A percentile compares a stretch with the other conserved stretches of the same genome.
Conservation (phyloP, 92 coral and sea anemone species). For the Phenganax marumi region DNA sequence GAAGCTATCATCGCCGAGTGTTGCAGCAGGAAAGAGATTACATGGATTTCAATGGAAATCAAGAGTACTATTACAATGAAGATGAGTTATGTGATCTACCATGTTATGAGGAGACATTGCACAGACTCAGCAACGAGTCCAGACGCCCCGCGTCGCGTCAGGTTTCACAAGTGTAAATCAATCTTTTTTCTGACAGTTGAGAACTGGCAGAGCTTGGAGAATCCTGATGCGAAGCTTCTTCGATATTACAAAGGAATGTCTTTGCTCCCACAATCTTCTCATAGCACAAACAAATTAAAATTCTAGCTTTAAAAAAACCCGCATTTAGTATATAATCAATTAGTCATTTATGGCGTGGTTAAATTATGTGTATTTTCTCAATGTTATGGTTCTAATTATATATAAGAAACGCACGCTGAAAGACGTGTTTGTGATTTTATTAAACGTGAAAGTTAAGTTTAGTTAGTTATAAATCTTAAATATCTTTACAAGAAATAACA, state of each 20-base stretch:
- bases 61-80: not conserved
- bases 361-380: conserved; percentile 14
- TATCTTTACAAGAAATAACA: no score
- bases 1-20: conserved; percentile 8
- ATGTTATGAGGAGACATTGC: conserved; percentile 27
- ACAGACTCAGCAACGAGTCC: not conserved
- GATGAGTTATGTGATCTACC: not conserved
- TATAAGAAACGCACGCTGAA: not conserved
- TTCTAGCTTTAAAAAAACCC: not conserved
- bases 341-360: conserved; percentile 10
- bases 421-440: not conserved
- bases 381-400: not conserved
- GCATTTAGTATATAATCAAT: conserved; percentile 1
- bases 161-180: conserved; percentile 24
- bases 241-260: no score
- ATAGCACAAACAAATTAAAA: no score
- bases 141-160: conserved; percentile 25
- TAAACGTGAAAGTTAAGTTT: no score
- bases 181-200: conserved; percentile 18
- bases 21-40: not conserved
- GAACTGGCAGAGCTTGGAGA: not conserved
- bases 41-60: conserved; percentile 7
- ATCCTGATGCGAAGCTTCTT: no score
- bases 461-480: no score
- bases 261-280: no score